Conservation (phyloP, 2,113 vertebrate genomes). For the Neolamprologus falcicula region DNA sequence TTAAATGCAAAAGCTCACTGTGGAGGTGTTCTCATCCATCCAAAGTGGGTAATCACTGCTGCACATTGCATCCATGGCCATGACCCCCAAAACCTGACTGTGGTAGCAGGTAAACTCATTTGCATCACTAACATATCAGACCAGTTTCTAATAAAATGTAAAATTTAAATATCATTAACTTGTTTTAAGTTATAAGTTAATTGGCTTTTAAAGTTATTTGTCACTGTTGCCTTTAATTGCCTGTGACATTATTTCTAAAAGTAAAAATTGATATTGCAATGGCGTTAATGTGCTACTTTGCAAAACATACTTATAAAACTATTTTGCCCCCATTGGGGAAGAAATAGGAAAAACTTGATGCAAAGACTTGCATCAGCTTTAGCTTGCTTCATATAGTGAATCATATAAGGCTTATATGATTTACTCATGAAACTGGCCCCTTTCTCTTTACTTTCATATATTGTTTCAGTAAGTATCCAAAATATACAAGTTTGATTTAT, state of each 20-base stretch:
- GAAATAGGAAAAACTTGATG: not conserved
- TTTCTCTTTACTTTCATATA: not conserved
- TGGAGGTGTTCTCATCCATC: slow-evolving; percentile 74
- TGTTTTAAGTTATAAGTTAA: not conserved
- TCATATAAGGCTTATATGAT: not conserved
- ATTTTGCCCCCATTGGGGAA: not conserved
- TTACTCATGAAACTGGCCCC: not conserved
- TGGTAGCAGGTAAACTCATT: slow-evolving; percentile 73
- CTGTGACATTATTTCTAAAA: not conserved
- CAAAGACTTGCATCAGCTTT: not conserved
- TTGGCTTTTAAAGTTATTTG: not conserved
- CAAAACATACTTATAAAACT: not conserved
- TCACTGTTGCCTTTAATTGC: not conserved
- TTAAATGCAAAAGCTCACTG: slow-evolving; percentile 58
- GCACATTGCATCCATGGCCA: slow-evolving; percentile 79
- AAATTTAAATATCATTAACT: not conserved
- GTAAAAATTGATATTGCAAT: not conserved
- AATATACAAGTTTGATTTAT: not conserved
- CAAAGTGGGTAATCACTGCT: slow-evolving; percentile 81
- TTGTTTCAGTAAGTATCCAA: not conserved
- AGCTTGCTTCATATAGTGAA: not conserved
- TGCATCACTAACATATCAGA: not conserved
- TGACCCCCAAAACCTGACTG: slow-evolving; percentile 16
- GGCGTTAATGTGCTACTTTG: not conserved
- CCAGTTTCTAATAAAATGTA: not conserved